phyloP scores from a whole-genome alignment of 2,888 invertebrate genomes.

The Bruchidius siliquastri region DNA sequence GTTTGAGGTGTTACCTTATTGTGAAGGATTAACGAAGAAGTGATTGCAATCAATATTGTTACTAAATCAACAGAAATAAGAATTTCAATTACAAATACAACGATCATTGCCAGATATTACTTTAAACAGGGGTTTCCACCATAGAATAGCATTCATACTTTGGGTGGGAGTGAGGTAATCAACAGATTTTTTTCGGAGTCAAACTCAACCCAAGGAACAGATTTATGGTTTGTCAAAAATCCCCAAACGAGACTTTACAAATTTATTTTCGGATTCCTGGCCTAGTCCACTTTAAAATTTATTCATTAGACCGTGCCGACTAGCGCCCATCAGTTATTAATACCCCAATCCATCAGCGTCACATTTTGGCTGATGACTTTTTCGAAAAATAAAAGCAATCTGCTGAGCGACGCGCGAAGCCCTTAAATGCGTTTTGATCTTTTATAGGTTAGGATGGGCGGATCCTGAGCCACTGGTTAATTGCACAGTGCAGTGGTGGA shows the following conservation, averaged over 20 bases:
- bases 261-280: not conserved
- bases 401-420: not conserved
- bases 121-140: too few relatives aligned
- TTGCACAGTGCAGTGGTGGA: slow-evolving; percentile 31
- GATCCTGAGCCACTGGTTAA: slow-evolving; percentile 41
- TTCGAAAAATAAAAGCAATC: not conserved
- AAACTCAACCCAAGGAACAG: not conserved
- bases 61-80: too few relatives aligned
- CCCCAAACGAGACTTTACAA: not conserved
- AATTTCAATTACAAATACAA: too few relatives aligned
- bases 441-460: slow-evolving; percentile 28
- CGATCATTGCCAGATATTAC: too few relatives aligned
- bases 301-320: not conserved
- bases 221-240: not conserved
- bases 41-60: too few relatives aligned
- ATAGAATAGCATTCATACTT: too few relatives aligned
- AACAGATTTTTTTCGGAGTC: too few relatives aligned
- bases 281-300: not conserved
- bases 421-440: slow-evolving; percentile 19
- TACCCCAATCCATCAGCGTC: not conserved
- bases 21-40: too few relatives aligned
- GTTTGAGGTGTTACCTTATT: too few relatives aligned
- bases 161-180: too few relatives aligned
- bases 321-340: not conserved
- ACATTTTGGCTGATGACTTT: not conserved